A percentile compares a stretch with the other conserved stretches of the same genome.
Evolutionary conservation across 2,797 vertebrate species (phyloP).

Genomic region (Lacerta bilineata): DNA sequence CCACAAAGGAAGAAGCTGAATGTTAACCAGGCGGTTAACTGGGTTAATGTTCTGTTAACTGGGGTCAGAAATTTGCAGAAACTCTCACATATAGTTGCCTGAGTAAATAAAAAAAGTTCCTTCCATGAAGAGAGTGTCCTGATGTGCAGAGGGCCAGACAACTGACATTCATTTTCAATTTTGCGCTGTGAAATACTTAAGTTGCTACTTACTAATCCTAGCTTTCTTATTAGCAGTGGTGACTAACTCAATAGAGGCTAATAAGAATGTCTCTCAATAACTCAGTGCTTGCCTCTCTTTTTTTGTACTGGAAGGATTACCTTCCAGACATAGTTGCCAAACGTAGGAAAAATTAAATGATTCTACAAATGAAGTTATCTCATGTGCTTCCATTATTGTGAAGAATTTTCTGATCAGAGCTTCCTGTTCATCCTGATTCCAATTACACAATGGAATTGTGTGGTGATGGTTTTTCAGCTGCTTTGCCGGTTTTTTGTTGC

Average conservation of each 20-base stretch:
- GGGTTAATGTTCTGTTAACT: no score
- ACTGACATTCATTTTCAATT: not conserved
- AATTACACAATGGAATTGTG: slow-evolving; percentile 48
- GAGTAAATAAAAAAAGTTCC: not conserved
- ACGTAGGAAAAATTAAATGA: slow-evolving; percentile 50
- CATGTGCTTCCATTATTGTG: slow-evolving; percentile 67
- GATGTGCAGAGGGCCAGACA: not conserved
- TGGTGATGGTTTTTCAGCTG: slow-evolving; percentile 65
- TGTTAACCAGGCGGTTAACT: not conserved
- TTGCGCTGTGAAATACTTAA: slow-evolving; percentile 24
- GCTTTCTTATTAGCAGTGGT: slow-evolving; percentile 49
- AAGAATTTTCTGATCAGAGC: slow-evolving; percentile 69
- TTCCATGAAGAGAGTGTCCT: not conserved
- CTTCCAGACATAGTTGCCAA: slow-evolving; percentile 60
- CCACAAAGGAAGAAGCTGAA: not conserved
- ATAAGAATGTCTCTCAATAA: slow-evolving; percentile 25
- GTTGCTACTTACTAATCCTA: slow-evolving; percentile 36
- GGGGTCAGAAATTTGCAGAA: not conserved
- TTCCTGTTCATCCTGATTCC: slow-evolving; percentile 1
- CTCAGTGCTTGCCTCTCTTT: slow-evolving; percentile 3
- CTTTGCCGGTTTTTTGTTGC: slow-evolving; percentile 57
- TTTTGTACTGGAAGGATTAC: slow-evolving; percentile 58
- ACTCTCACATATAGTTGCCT: not conserved
- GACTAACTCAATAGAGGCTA: slow-evolving; percentile 40
- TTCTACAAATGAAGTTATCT: slow-evolving; percentile 65